Percentiles rank a stretch among this genome's conserved stretches.
Conservation (phyloP, 2,113 vertebrate genomes). For the Dipodomys merriami region DNA sequence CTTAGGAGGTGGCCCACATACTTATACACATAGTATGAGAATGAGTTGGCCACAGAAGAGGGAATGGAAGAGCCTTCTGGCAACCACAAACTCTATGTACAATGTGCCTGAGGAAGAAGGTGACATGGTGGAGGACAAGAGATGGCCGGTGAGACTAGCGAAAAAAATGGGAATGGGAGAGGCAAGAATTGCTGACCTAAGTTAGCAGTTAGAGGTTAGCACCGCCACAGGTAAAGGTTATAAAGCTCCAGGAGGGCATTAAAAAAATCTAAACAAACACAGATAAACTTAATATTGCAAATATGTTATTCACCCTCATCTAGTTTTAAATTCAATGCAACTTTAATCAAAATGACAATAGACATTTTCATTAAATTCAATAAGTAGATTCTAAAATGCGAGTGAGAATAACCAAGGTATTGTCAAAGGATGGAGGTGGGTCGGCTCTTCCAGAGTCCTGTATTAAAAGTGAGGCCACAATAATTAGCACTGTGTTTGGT, state of each 20-base stretch:
- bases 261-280: slow-evolving; percentile 37
- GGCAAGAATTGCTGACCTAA: background rate
- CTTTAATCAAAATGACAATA: slow-evolving; percentile 57
- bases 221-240: background rate
- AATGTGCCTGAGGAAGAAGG: background rate
- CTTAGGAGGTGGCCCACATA: background rate
- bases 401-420: slow-evolving; percentile 21
- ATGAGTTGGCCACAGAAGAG: background rate
- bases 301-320: slow-evolving; percentile 34
- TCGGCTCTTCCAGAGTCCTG: background rate
- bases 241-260: slow-evolving; percentile 34
- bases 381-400: slow-evolving; percentile 57
- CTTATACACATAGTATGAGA: background rate
- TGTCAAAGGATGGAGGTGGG: background rate
- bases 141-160: background rate
- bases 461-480: background rate
- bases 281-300: slow-evolving; percentile 49
- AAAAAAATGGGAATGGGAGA: background rate
- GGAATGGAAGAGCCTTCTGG: background rate
- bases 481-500: background rate
- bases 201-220: background rate
- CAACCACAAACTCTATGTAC: background rate
- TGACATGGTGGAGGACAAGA: background rate
- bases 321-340: slow-evolving; percentile 18
- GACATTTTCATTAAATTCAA: slow-evolving; percentile 63